Evolutionary conservation across 2,797 vertebrate genomes (phyloP).

Genomic region (Semotilus atromaculatus): DNA sequence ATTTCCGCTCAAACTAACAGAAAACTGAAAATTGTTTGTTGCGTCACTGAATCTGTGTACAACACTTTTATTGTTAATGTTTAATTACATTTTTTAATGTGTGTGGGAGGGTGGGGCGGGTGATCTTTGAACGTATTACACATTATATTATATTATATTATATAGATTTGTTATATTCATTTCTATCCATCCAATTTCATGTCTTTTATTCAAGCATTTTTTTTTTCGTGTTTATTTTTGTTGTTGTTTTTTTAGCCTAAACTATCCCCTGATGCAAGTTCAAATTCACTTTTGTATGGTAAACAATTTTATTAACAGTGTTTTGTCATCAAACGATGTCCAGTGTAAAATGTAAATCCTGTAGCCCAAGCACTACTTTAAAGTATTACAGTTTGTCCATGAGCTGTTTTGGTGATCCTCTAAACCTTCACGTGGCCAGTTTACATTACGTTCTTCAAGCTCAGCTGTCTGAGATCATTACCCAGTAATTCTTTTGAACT

Average conservation of each 20-base stretch:
- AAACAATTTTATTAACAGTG: not conserved
- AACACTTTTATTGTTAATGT: not conserved
- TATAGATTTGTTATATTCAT: not conserved
- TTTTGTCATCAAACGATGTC: not conserved
- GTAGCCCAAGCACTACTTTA: not conserved
- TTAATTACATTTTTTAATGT: not conserved
- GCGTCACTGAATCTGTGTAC: no score
- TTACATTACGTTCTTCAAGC: constrained; percentile 23
- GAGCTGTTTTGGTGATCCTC: constrained; percentile 19
- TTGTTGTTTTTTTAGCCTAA: no score
- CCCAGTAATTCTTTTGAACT: constrained; percentile 17
- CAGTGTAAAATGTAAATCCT: not conserved
- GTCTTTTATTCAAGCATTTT: not conserved
- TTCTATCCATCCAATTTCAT: not conserved
- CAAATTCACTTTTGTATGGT: not conserved
- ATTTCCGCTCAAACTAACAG: not conserved
- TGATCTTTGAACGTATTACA: no score
- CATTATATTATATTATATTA: no score
- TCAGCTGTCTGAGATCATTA: constrained; percentile 34
- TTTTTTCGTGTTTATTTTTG: no score
- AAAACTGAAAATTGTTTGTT: no score
- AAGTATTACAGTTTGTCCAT: not conserved
- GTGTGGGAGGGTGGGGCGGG: no score
- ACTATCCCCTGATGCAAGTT: not conserved
- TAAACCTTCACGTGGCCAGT: not conserved